A percentile compares a stretch with the other conserved stretches of the same genome.
Evolutionary conservation across 2,113 vertebrate species (phyloP).

Genomic region (Osmerus mordax): DNA sequence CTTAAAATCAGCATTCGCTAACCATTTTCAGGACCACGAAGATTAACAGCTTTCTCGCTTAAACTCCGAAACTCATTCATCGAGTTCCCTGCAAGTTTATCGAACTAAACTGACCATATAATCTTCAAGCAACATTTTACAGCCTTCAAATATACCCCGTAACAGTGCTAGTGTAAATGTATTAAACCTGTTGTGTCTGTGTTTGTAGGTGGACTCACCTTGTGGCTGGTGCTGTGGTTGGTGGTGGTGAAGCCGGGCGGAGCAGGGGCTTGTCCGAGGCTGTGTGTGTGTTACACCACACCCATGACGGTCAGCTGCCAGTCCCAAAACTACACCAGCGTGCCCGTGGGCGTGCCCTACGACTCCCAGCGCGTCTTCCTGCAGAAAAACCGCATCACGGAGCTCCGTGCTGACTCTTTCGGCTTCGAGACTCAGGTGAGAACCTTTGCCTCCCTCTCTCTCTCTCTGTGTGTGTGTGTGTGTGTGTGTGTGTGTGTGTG

Average conservation of each 20-base stretch:
- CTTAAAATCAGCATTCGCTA: too few species aligned
- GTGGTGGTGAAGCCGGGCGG: slow-evolving; percentile 75
- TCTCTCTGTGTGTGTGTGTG: neutral
- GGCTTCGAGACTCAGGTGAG: slow-evolving; percentile 85
- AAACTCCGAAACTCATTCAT: neutral
- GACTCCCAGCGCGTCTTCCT: slow-evolving; percentile 92
- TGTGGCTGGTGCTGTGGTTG: slow-evolving; percentile 82
- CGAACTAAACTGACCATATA: neutral
- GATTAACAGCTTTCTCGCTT: too few species aligned
- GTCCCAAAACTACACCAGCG: slow-evolving; percentile 91
- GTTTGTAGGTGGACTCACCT: slow-evolving; percentile 69
- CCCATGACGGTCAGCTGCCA: slow-evolving; percentile 98
- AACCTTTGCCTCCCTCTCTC: neutral
- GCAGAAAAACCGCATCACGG: slow-evolving; percentile 95
- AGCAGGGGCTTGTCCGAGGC: slow-evolving; percentile 79
- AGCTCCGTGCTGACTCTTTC: slow-evolving; percentile 88
- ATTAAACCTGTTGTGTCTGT: neutral
- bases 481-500: neutral
- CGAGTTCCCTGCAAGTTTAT: neutral
- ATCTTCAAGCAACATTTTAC: neutral
- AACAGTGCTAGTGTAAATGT: too few species aligned
- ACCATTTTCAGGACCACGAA: too few species aligned
- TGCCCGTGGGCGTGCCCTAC: slow-evolving; percentile 84
- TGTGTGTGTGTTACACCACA: slow-evolving; percentile 94
- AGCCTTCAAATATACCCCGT: too few species aligned